phyloP scores from a whole-genome alignment of 1,140 invertebrate genomes.

The Steinernema khuongi region DNA sequence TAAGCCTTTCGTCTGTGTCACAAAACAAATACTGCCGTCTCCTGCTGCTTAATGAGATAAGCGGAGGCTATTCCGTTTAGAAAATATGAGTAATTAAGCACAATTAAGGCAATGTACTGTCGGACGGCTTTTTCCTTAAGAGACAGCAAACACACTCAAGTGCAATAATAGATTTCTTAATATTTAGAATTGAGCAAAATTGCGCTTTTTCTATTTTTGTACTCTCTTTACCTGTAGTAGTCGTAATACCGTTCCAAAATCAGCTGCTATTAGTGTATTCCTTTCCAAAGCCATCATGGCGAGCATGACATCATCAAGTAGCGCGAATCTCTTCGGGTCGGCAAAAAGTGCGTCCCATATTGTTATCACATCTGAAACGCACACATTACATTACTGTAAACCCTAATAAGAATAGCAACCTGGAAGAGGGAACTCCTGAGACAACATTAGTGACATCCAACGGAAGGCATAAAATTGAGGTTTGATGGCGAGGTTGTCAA shows the following conservation, averaged over 20 bases:
- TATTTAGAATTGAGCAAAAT: neutral
- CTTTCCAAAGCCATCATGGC: slow-evolving; percentile 42
- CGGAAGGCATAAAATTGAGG: slow-evolving; percentile 94
- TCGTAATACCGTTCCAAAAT: slow-evolving; percentile 43
- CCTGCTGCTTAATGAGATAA: neutral
- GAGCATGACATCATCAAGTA: slow-evolving; percentile 43
- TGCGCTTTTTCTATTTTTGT: neutral
- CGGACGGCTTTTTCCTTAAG: neutral
- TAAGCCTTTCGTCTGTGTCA: no score
- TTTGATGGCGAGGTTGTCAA: slow-evolving; percentile 73
- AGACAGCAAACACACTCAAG: neutral
- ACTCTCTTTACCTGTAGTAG: slow-evolving; percentile 40
- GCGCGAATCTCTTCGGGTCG: slow-evolving; percentile 40
- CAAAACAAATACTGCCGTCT: neutral
- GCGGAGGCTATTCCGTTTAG: no score
- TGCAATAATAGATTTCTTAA: neutral
- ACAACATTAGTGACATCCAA: slow-evolving; percentile 90
- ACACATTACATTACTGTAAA: slow-evolving; percentile 19
- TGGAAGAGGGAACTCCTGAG: slow-evolving; percentile 92
- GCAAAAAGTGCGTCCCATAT: slow-evolving; percentile 51
- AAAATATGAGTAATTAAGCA: no score
- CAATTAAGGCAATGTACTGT: no score
- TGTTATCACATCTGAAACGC: slow-evolving; percentile 43
- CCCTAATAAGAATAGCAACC: slow-evolving; percentile 37
- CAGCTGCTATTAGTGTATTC: slow-evolving; percentile 37